Percentiles rank a stretch among this genome's conserved stretches.
phyloP scores from a whole-genome alignment of 2,797 vertebrate genomes.

The Gallinago solitaria region DNA sequence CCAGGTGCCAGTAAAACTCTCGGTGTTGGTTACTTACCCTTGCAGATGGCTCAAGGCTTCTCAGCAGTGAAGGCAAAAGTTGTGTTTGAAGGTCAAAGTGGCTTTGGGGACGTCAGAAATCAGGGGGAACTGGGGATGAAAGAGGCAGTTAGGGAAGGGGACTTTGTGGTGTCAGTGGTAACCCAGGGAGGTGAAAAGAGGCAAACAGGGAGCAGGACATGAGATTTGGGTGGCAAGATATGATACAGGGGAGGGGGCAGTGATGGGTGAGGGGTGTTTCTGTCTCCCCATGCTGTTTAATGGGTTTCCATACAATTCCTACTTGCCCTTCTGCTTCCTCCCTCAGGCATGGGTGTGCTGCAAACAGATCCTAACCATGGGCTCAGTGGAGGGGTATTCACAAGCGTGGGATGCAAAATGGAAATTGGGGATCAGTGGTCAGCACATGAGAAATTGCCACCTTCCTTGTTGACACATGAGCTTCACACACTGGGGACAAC shows the following conservation, averaged over 20 bases:
- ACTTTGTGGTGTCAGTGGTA: not conserved
- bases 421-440: not conserved
- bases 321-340: not conserved
- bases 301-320: not conserved
- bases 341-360: not conserved
- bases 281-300: not conserved
- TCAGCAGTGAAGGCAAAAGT: not conserved
- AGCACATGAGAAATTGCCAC: not conserved
- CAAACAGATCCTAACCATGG: not conserved
- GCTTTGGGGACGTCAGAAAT: not conserved
- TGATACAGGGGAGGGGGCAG: not conserved
- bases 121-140: accelerated
- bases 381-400: not conserved
- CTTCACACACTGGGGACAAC: accelerated
- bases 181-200: not conserved
- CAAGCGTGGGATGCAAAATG: not conserved
- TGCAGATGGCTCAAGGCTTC: not conserved
- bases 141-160: not conserved
- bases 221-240: not conserved
- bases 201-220: not conserved
- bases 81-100: not conserved
- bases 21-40: not conserved
- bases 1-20: not conserved
- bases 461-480: not conserved
- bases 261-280: not conserved